Evolutionary conservation across 2,113 vertebrate genomes (phyloP).

Genomic region (Oreochromis tanganicae): DNA sequence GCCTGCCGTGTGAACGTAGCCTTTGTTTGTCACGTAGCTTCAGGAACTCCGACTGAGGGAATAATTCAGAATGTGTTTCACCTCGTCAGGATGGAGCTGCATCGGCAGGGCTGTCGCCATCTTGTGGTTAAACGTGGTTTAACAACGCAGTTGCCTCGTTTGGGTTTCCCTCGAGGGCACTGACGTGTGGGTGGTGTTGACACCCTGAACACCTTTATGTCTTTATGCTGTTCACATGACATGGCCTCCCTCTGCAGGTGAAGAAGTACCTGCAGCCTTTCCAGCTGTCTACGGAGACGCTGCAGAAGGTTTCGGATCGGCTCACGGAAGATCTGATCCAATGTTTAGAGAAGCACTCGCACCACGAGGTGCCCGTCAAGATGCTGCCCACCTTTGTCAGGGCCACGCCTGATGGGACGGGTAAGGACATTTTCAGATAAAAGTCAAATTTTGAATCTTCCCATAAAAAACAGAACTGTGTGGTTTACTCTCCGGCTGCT

Average conservation of each 20-base stretch:
- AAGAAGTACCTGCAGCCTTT: conserved; percentile 63
- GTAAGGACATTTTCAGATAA: conserved; percentile 40
- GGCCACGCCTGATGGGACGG: conserved; percentile 79
- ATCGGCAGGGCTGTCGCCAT: neutral
- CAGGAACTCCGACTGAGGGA: neutral
- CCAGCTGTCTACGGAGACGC: conserved; percentile 51
- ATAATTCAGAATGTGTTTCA: neutral
- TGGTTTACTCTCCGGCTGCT: neutral
- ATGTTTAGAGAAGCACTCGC: conserved; percentile 62
- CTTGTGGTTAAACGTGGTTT: neutral
- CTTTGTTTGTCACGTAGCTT: too few relatives aligned
- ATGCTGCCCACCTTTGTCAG: conserved; percentile 85
- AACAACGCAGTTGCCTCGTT: neutral
- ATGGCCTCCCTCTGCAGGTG: conserved; percentile 54
- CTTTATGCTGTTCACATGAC: neutral
- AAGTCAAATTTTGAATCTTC: neutral
- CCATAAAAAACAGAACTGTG: neutral
- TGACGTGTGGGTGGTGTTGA: rapidly evolving
- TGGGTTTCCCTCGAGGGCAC: neutral
- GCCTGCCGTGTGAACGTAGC: too few relatives aligned
- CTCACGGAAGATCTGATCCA: conserved; percentile 65
- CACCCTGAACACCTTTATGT: neutral
- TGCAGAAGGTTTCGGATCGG: conserved; percentile 66
- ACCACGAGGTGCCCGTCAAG: conserved; percentile 55
- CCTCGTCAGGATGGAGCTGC: neutral